phyloP scores from a whole-genome alignment of 2,797 vertebrate genomes.

The Geotria australis region DNA sequence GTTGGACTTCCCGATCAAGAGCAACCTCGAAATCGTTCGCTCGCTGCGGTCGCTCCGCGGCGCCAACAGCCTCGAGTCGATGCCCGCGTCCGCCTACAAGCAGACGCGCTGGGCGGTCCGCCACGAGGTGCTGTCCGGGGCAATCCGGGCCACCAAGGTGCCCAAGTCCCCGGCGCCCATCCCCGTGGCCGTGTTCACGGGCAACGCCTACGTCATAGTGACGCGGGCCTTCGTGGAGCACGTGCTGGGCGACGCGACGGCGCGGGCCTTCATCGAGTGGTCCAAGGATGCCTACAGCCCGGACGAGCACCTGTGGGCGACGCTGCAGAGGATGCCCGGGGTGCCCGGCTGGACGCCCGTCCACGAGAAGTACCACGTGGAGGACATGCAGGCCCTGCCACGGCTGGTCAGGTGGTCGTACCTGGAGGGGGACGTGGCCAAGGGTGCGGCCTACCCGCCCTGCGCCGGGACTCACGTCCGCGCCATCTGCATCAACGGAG shows the following conservation, averaged over 20 bases:
- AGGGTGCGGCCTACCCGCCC: constrained; percentile 22
- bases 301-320: constrained; percentile 57
- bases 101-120: neutral
- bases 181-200: constrained; percentile 25
- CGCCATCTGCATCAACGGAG: constrained; percentile 35
- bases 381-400: constrained; percentile 31
- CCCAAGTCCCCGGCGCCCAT: constrained; percentile 22
- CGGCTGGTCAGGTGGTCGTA: constrained; percentile 45
- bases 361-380: constrained; percentile 24
- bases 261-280: constrained; percentile 30
- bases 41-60: neutral
- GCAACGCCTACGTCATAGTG: too few species aligned
- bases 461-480: constrained; percentile 31
- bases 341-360: constrained; percentile 24
- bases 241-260: constrained; percentile 14
- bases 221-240: constrained; percentile 21
- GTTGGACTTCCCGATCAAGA: constrained; percentile 59
- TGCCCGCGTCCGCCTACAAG: neutral
- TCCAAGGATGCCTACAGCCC: constrained; percentile 48
- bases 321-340: constrained; percentile 35
- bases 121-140: constrained; percentile 9
- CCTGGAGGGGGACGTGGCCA: constrained; percentile 20
- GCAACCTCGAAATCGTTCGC: too few species aligned
- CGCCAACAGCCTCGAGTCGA: neutral
- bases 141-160: constrained; percentile 9